phyloP scores from a whole-genome alignment of 2,888 invertebrate species.

The Autographa gamma region DNA sequence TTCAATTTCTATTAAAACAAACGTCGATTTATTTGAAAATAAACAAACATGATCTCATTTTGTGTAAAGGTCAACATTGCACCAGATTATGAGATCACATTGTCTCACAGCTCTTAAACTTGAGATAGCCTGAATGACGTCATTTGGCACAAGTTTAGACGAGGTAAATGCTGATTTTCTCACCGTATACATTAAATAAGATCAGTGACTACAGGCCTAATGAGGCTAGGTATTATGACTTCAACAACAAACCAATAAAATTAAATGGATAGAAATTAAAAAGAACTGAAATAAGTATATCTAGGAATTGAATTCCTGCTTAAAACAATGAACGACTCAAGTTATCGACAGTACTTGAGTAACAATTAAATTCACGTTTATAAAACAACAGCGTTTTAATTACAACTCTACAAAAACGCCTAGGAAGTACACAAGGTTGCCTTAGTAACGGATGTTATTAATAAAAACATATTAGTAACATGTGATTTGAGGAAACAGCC shows the following conservation, averaged over 20 bases:
- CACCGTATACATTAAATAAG: slow-evolving; percentile 18
- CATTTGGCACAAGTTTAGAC: slow-evolving; percentile 36
- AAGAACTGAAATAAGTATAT: background rate
- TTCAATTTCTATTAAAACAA: background rate
- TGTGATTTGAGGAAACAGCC: slow-evolving; percentile 47
- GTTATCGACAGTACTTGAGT: background rate
- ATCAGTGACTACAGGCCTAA: no score
- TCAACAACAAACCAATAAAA: background rate
- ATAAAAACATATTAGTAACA: slow-evolving; percentile 37
- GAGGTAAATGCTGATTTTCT: slow-evolving; percentile 39
- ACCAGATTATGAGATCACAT: slow-evolving; percentile 42
- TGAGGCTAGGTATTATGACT: no score
- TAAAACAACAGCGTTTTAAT: slow-evolving; percentile 25
- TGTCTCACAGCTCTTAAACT: slow-evolving; percentile 13
- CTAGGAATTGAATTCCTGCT: background rate
- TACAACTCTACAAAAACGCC: slow-evolving; percentile 26
- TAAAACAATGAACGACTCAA: background rate
- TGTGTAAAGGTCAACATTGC: slow-evolving; percentile 2
- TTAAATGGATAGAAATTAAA: no score
- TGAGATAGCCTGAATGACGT: slow-evolving; percentile 49
- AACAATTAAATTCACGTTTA: slow-evolving; percentile 2
- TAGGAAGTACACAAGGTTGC: slow-evolving; percentile 57
- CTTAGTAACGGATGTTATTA: slow-evolving; percentile 45
- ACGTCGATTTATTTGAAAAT: background rate
- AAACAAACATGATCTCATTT: slow-evolving; percentile 8